Evolutionary conservation across 1,140 invertebrate genomes (phyloP), one percentile per base, ranked within the genome.

Genomic region (Drosophila pallidifrons): DNA sequence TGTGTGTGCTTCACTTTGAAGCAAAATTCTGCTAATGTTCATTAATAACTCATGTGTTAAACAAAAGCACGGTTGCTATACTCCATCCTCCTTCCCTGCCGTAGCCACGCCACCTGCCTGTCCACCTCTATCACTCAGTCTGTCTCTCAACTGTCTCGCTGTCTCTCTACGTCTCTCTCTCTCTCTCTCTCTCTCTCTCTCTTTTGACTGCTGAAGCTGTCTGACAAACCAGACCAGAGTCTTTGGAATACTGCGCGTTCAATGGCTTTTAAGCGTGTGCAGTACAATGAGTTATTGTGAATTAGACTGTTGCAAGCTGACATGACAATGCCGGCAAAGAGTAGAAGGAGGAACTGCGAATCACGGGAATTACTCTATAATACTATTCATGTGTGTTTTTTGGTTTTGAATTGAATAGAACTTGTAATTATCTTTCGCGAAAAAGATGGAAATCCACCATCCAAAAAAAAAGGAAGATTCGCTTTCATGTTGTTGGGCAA

Each of bases 21-120:
- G 74, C 65, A 68, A 77, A 79, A 66, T 70, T 71, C 83, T 71
- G 68, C 76, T 68, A 82, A 82, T 87, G 82, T 87, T 88, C 83
- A 82, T 83, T 82, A 83, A 88, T 74, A 83, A 80, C 73, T 80
- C 80, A 82, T 68, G 83, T 83, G 80, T 88, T 74, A 65, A 88
- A 82, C 76, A 82, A 82, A 82, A 74, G 69, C 69, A 57, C 54
- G 28, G 43, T 46, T 28, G 30, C 51, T 70, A 59, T 47, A 65
- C n/a, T 5, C 11, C 5, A n/a, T 7, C 13, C 47, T 20, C 46
- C 28, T 8, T 30, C 35, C 10, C 11, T 10, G 6, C 10, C 3
- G 13, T 28, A 13, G 5, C 16, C 28, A 4, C 47, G 1, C 46
- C 13, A 20, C 7, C 43, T 5, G n/a, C n/a, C 43, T 55, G 11